Base-by-base conservation (phyloP, 2,888 invertebrate species). In the Scaptomyza flava region DNA sequence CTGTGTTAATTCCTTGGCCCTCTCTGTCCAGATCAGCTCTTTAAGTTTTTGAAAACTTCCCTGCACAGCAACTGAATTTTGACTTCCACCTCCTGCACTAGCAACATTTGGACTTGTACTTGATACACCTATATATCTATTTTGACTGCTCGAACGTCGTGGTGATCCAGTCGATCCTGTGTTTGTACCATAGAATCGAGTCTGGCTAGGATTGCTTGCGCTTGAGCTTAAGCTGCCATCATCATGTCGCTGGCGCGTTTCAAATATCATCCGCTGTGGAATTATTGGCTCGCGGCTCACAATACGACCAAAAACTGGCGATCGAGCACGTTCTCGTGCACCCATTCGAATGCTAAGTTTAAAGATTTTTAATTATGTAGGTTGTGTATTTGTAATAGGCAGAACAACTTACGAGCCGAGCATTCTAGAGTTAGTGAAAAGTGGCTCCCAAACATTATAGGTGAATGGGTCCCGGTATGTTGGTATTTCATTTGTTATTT, bases 401-500 rank as follows among this genome's bases (percentile, higher is more conserved):
- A 17, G 1, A 17, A 8, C 1, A 7, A 91, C 93, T 92, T 92
- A 95, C 95, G 95, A 93, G 78, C 93, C 93, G 36, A 93, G 90
- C 75, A 93, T 93, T 69, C 93, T 91, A 11, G 93, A 91, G 61
- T 92, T 91, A 43, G 93, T 92, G 79, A 92, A 93, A 88, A 94
- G 94, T 2, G 95, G 95, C 6, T 96, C 95, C 96, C 96, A 96
- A 81, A 96, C 93, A 92, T 96, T 96, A 91, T 95, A 95, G 75
- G 95, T 94, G 84, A 96, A 96, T 0, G 96, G 96, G 90, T 97
- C 96, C 54, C 95, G 94, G 92, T 95, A 96, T 67, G 95, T 95
- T 73, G 96, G 96, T 80, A 97, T 95, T 93, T 97, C 96, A 91
- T 97, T 97, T 88, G 96, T 96, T 75, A 96, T 95, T 92, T 97